Conservation (phyloP, 2,797 vertebrate genomes). For the Poecilia velifera region DNA sequence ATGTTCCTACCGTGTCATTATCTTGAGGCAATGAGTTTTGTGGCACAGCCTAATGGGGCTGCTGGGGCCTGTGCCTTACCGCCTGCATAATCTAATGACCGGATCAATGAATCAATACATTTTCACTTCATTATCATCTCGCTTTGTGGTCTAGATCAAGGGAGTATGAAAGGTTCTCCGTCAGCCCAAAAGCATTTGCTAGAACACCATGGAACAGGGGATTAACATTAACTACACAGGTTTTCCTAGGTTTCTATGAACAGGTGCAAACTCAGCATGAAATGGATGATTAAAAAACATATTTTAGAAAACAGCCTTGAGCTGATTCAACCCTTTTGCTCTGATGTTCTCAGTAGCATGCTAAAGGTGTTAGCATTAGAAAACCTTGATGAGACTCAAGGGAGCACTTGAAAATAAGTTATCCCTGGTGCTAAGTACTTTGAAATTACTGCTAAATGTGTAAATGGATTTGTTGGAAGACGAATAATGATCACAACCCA, state of each 20-base stretch:
- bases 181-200: constrained; percentile 11
- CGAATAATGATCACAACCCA: constrained; percentile 20
- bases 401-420: constrained; percentile 41
- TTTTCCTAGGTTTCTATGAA: constrained; percentile 25
- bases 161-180: constrained; percentile 11
- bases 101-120: constrained; percentile 46
- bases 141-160: constrained; percentile 25
- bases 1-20: constrained; percentile 43
- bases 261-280: constrained; percentile 21
- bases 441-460: constrained; percentile 23
- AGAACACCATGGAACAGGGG: constrained; percentile 8
- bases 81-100: constrained; percentile 39
- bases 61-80: constrained; percentile 7
- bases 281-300: constrained; percentile 33
- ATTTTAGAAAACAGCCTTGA: not conserved
- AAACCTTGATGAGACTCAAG: constrained; percentile 39
- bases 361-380: constrained; percentile 46
- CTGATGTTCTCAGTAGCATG: not conserved
- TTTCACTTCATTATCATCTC: constrained; percentile 39
- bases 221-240: constrained; percentile 25
- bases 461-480: constrained; percentile 17
- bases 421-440: constrained; percentile 36
- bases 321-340: constrained; percentile 25
- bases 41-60: constrained; percentile 29
- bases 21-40: constrained; percentile 35